Evolutionary conservation across 2,113 vertebrate species (phyloP), one percentile per base, ranked within the genome.

Genomic region (Holacanthus passer): DNA sequence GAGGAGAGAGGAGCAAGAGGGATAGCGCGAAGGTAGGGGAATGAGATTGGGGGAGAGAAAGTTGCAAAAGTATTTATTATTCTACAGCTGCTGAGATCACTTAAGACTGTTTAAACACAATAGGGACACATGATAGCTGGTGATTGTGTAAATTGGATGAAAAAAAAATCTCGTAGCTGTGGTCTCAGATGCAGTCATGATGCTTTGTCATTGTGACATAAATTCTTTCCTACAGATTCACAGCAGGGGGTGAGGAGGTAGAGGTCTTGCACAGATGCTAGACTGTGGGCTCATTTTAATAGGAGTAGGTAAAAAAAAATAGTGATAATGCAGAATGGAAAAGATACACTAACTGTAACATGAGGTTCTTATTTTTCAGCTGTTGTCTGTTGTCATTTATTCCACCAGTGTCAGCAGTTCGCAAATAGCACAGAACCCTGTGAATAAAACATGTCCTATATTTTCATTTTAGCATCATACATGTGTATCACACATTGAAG

Each of bases 61-160:
- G 89, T 68, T 53, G 73, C 73, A 58, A 32, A 85, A 68, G 71
- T 69, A 79, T 89, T 88, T 89, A 84, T 90, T 89, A 84, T 85
- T 82, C 22, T 77, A 64, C 58, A 22, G 76, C 74, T 87, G 76
- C 75, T 90, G 76, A 87, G 39, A 76, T 73, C 50, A 81, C 81
- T 83, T 89, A 56, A 77, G 60, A 41, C 75, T 66, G 60, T 82
- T 82, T 45, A 70, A 85, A 86, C 64, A 69, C 59, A 82, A 65
- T 24, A 17, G 3, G 32, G 27, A 87, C n/a, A 79, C 2, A 11
- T 72, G 60, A 84, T 77, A 56, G 39, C 39, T 53, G 29, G 81
- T 50, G 62, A 88, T 73, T 81, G 50, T 83, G 69, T 87, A 70
- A 78, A 85, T 63, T 79, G 53, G 63, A 82, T 80, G 39, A 16